Evolutionary conservation across 2,113 vertebrate species (phyloP), one percentile per base, ranked within the genome.

Genomic region (Monopterus albus): DNA sequence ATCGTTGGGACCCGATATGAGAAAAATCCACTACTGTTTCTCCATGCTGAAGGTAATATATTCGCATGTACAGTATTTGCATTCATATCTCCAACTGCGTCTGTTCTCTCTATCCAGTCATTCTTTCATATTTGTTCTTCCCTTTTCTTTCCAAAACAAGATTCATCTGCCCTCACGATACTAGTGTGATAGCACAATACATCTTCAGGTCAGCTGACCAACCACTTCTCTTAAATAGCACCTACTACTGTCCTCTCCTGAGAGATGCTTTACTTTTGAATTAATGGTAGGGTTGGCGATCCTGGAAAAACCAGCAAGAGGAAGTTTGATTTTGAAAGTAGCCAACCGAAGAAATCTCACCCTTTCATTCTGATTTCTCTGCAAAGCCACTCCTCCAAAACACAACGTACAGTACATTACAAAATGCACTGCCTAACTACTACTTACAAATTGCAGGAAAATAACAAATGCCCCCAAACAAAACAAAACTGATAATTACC

Each of bases 11-110:
- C 79, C 95, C 26, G 98, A 99, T 81, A 95, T 96, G 94, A 94
- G 95, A 77, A 99, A 96, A 90, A 96, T 98, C 70, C 94, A 95
- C 35, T 79, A 93, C 86, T 96, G 94, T 87, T 98, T 99, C 85
- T 17, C 55, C 66, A 60, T 90, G 59, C 73, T 99, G 39, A 99
- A 99, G 95, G 98, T 99, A 93, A 63, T 53, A 15, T 52, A 42
- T 66, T 64, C 13, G 58, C 31, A 14, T 75, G 21, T 20, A 15
- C 1, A 61, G 7, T 29, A n/a, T 62, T 17, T 4, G 6, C 23
- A 43, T 10, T 5, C 21, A 29, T 36, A 1, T 57, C 13, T 72
- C 9, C 33, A 10, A 45, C 20, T 29, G 6, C 17, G 13, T 36
- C 10, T 57, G 2, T 40, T n/a, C n/a, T n/a, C 6, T 58, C 8